Evolutionary conservation across 2,888 invertebrate species (phyloP).

Genomic region (Cryptophagus acutangulus): DNA sequence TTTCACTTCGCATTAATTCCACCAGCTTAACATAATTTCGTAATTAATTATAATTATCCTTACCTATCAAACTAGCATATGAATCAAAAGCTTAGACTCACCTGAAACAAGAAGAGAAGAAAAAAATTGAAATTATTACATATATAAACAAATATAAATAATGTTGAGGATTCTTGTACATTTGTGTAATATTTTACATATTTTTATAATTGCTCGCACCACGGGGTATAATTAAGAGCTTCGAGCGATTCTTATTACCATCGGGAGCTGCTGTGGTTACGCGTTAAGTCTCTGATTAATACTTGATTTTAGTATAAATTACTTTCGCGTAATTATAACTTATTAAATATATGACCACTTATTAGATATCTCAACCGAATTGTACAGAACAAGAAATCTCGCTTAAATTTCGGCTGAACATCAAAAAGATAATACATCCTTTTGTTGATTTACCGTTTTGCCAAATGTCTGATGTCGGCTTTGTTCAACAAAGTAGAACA

Average conservation of each 20-base stretch:
- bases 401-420: no score
- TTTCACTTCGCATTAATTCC: conserved; percentile 11
- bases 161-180: neutral
- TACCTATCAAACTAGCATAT: conserved; percentile 1
- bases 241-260: conserved; percentile 20
- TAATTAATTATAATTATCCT: conserved; percentile 12
- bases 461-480: no score
- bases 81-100: no score
- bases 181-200: conserved; percentile 2
- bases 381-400: no score
- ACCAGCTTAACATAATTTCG: conserved; percentile 13
- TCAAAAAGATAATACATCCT: no score
- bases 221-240: conserved; percentile 26
- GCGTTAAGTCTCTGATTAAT: conserved; percentile 28
- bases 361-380: no score
- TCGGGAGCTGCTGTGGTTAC: conserved; percentile 25
- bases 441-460: no score
- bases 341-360: conserved; percentile 16
- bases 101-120: conserved; percentile 3
- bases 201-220: conserved; percentile 19
- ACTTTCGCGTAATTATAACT: conserved; percentile 23
- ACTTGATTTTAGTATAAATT: conserved; percentile 24
- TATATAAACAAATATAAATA: neutral
- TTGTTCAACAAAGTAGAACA: no score
- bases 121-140: conserved; percentile 1